These are phyloP conservation scores for Nesospiza acunhae DNA, from an alignment of 2,113 vertebrate genomes.

Conservation along the genomic window DNA sequence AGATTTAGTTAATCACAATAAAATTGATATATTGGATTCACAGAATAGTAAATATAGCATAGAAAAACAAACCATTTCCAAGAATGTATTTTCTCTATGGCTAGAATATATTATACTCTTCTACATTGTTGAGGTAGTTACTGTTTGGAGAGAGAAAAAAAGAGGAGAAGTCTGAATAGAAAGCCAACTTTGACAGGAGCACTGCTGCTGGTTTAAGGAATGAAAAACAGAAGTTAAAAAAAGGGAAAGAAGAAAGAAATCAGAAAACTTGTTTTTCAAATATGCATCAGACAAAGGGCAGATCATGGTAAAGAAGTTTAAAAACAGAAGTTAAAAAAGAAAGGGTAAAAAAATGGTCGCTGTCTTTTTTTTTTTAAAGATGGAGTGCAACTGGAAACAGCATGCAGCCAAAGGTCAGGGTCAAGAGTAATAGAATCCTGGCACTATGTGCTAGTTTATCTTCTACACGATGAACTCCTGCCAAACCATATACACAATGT, in stretches of 20 bases:
- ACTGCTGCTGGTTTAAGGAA: constrained; percentile 11
- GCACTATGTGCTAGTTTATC: constrained; percentile 79
- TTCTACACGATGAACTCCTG: constrained; percentile 74
- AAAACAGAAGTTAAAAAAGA: constrained; percentile 65
- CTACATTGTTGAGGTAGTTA: constrained; percentile 9
- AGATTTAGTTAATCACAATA: constrained; percentile 27
- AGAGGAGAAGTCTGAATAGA: constrained; percentile 21
- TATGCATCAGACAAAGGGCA: neutral
- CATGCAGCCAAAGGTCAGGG: constrained; percentile 78
- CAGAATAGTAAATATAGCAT: constrained; percentile 49
- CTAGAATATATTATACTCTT: neutral
- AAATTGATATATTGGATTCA: constrained; percentile 24
- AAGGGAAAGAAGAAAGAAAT: neutral
- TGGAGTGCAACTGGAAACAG: constrained; percentile 79
- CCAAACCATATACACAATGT: constrained; percentile 80
- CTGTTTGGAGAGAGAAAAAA: neutral
- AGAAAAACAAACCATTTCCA: constrained; percentile 59
- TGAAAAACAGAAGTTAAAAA: constrained; percentile 33
- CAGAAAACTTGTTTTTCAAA: constrained; percentile 48
- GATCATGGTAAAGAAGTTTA: constrained; percentile 29
- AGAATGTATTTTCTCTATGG: constrained; percentile 42
- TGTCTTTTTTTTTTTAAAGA: constrained; percentile 73
- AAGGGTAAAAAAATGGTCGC: constrained; percentile 15
- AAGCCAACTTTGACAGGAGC: neutral
- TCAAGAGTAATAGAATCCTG: constrained; percentile 83